Evolutionary conservation across 2,888 invertebrate species (phyloP).

Genomic region (Palloptera scutellata): DNA sequence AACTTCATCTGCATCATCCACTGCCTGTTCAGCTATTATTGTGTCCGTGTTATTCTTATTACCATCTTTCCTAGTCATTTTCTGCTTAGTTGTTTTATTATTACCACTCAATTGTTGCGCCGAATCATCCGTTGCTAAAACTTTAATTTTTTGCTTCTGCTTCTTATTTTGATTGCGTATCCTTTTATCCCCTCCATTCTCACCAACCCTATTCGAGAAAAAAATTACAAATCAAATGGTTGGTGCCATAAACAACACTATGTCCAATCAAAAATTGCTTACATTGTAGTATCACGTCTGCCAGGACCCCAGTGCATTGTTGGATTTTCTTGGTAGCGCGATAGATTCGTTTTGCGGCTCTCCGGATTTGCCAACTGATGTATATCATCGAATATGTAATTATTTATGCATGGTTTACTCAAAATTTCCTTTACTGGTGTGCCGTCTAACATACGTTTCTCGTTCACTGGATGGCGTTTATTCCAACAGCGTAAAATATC

Average conservation of each 20-base stretch:
- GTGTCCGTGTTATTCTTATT: background rate
- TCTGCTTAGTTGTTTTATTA: background rate
- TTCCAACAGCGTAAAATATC: conserved; percentile 89
- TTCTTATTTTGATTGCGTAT: conserved; percentile 75
- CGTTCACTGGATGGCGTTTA: conserved; percentile 72
- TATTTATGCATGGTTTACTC: conserved; percentile 64
- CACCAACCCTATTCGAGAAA: conserved; percentile 67
- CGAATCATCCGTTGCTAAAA: background rate
- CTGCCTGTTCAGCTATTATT: background rate
- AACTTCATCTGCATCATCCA: conserved; percentile 35
- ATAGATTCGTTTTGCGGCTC: conserved; percentile 75
- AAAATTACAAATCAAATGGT: conserved; percentile 19
- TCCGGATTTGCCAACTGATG: conserved; percentile 79
- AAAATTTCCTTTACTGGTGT: conserved; percentile 66
- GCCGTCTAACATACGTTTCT: conserved; percentile 67
- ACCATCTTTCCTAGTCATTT: background rate
- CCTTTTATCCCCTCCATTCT: conserved; percentile 70
- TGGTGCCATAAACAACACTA: background rate
- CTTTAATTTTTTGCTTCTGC: conserved; percentile 55
- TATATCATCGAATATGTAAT: conserved; percentile 64
- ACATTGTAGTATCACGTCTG: conserved; percentile 80
- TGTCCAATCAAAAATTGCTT: conserved; percentile 51
- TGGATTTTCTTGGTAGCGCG: conserved; percentile 89
- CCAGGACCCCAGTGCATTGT: conserved; percentile 92
- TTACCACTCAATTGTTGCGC: background rate